Conservation (phyloP, 1,140 invertebrate species). For the Aphelenchoides avenae region DNA sequence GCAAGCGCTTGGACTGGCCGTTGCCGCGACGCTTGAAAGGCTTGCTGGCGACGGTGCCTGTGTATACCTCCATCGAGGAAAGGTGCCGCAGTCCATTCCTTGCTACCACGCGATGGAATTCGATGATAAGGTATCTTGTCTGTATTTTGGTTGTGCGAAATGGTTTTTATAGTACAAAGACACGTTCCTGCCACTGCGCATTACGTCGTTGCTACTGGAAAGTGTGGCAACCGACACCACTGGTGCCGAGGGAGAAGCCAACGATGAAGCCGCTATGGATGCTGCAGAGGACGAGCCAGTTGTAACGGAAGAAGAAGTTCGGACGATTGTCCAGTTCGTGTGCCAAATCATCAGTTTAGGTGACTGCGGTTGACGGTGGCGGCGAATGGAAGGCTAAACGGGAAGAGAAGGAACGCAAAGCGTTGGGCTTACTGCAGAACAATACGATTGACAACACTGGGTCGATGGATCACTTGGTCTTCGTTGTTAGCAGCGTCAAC, state of each 20-base stretch:
- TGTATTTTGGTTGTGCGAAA: not conserved
- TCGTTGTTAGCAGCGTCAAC: slow-evolving; percentile 1
- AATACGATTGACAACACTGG: slow-evolving; percentile 4
- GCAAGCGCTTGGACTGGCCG: slow-evolving; percentile 28
- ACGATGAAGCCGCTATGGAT: too few species aligned
- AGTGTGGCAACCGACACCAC: too few species aligned
- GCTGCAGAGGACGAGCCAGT: not conserved
- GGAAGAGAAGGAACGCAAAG: slow-evolving; percentile 23
- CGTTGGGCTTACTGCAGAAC: slow-evolving; percentile 14
- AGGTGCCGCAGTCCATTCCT: slow-evolving; percentile 34
- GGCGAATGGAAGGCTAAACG: slow-evolving; percentile 14
- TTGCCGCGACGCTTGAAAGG: slow-evolving; percentile 27
- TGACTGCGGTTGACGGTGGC: slow-evolving; percentile 6
- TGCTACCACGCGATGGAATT: slow-evolving; percentile 29
- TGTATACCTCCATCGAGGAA: slow-evolving; percentile 17
- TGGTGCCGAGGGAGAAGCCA: too few species aligned
- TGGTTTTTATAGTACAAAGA: slow-evolving; percentile 19
- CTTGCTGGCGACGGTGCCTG: slow-evolving; percentile 19
- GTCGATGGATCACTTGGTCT: slow-evolving; percentile 8
- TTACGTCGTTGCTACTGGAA: slow-evolving; percentile 25
- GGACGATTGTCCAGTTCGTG: too few species aligned
- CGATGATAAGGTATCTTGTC: not conserved
- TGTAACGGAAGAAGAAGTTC: not conserved
- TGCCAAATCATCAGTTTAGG: too few species aligned
- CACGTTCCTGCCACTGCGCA: slow-evolving; percentile 24